Conservation (phyloP, 2,797 vertebrate genomes). For the Hyperoplus lanceolatus region DNA sequence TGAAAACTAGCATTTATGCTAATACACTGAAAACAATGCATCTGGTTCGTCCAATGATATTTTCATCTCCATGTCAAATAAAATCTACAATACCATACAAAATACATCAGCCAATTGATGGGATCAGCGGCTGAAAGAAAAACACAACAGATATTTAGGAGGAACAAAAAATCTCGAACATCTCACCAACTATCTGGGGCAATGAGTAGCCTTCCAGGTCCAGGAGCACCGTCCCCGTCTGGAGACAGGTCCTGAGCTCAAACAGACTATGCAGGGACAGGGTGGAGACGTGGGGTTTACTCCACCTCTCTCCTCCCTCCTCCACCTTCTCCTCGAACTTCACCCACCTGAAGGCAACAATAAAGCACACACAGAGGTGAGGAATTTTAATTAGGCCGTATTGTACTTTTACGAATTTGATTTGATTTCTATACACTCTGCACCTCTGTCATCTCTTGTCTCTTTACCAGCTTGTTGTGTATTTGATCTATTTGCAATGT, state of each 20-base stretch:
- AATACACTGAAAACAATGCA: too few relatives aligned
- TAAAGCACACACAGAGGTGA: neutral
- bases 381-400: too few relatives aligned
- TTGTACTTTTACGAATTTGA: too few relatives aligned
- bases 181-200: conserved; percentile 95
- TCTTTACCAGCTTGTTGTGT: too few relatives aligned
- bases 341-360: conserved; percentile 89
- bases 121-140: neutral
- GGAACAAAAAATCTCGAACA: neutral
- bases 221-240: conserved; percentile 93
- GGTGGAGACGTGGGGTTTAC: conserved; percentile 97
- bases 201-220: conserved; percentile 93
- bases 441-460: too few relatives aligned
- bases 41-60: too few relatives aligned
- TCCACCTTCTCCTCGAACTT: conserved; percentile 99
- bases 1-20: too few relatives aligned
- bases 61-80: too few relatives aligned
- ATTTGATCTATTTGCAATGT: too few relatives aligned
- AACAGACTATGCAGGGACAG: conserved; percentile 97
- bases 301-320: conserved; percentile 97
- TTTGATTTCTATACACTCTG: too few relatives aligned
- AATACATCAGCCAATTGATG: neutral
- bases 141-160: neutral
- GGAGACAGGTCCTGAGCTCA: conserved; percentile 95
- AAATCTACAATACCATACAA: too few relatives aligned